phyloP scores from a whole-genome alignment of 2,888 invertebrate species.

The Drosophila austrosaltans region DNA sequence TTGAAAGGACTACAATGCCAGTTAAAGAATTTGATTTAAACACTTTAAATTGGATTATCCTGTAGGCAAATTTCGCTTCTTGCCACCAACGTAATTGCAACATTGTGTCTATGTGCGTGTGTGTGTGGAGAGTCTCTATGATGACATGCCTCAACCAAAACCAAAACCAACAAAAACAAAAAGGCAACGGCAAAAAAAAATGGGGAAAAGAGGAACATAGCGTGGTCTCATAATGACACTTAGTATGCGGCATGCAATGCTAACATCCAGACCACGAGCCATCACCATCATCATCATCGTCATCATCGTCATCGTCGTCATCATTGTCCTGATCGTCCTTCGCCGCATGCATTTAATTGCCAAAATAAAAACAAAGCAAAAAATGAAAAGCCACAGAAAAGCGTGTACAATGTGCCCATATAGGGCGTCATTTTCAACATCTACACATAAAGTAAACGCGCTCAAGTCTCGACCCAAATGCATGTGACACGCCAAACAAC shows the following conservation, averaged over 20 bases:
- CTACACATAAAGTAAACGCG: constrained; percentile 59
- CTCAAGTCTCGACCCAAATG: constrained; percentile 71
- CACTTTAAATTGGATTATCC: constrained; percentile 83
- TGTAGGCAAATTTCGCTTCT: constrained; percentile 75
- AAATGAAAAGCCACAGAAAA: constrained; percentile 61
- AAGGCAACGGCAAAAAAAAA: constrained; percentile 20
- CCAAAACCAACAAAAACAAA: constrained; percentile 26
- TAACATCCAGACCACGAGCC: constrained; percentile 48
- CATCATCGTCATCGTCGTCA: constrained; percentile 63
- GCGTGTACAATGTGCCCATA: constrained; percentile 71
- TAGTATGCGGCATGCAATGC: constrained; percentile 82
- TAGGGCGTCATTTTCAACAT: constrained; percentile 57
- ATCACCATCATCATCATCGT: constrained; percentile 64
- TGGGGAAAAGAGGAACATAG: constrained; percentile 49
- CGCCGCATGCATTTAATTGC: constrained; percentile 82
- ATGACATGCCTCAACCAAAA: constrained; percentile 61
- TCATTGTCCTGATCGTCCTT: constrained; percentile 76
- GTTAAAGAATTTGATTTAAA: constrained; percentile 82
- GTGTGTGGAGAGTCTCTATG: constrained; percentile 52
- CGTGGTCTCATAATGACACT: constrained; percentile 80
- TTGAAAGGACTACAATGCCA: constrained; percentile 59
- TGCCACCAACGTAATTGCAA: constrained; percentile 72
- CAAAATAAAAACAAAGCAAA: constrained; percentile 76
- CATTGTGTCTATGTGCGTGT: constrained; percentile 42
- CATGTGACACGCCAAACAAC: constrained; percentile 71